Percentiles rank a stretch among this genome's conserved stretches.
These are phyloP conservation scores for Adoxophyes honmai DNA, from an alignment of 1,140 invertebrate genomes.

Conservation along the genomic window DNA sequence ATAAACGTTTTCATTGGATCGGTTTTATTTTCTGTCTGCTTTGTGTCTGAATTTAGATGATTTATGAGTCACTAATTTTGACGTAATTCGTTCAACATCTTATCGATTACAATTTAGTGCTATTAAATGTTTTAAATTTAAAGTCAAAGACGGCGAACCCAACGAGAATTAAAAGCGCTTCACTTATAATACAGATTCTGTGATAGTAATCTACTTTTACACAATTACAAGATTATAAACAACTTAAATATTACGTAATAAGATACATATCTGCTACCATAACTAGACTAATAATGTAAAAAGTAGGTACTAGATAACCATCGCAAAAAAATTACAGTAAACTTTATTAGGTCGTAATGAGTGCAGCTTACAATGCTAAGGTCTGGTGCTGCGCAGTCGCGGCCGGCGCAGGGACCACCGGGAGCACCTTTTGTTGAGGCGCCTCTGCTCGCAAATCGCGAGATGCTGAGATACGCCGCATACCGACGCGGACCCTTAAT, in stretches of 20 bases:
- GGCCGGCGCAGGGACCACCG: slow-evolving; percentile 60
- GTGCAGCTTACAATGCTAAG: not conserved
- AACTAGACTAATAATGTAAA: too few relatives aligned
- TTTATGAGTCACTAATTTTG: slow-evolving; percentile 38
- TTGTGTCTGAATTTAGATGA: slow-evolving; percentile 34
- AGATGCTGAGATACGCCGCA: slow-evolving; percentile 69
- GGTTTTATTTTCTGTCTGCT: slow-evolving; percentile 35
- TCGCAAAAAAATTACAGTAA: too few relatives aligned
- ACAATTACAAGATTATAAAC: not conserved
- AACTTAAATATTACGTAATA: too few relatives aligned
- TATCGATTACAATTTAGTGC: slow-evolving; percentile 17
- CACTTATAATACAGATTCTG: slow-evolving; percentile 36
- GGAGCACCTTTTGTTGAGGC: slow-evolving; percentile 68
- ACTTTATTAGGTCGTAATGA: not conserved
- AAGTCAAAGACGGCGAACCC: slow-evolving; percentile 23
- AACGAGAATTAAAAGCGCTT: slow-evolving; percentile 2
- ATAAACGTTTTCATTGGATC: slow-evolving; percentile 49
- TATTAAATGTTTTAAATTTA: slow-evolving; percentile 18
- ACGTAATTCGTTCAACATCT: slow-evolving; percentile 23
- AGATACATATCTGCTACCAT: not conserved
- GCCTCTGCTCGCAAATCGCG: slow-evolving; percentile 63
- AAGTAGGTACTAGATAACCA: too few relatives aligned
- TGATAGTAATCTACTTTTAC: too few relatives aligned
- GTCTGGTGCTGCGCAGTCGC: not conserved
- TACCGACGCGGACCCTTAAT: slow-evolving; percentile 64